phyloP scores from a whole-genome alignment of 2,113 vertebrate genomes.

The Chaetura pelagica region DNA sequence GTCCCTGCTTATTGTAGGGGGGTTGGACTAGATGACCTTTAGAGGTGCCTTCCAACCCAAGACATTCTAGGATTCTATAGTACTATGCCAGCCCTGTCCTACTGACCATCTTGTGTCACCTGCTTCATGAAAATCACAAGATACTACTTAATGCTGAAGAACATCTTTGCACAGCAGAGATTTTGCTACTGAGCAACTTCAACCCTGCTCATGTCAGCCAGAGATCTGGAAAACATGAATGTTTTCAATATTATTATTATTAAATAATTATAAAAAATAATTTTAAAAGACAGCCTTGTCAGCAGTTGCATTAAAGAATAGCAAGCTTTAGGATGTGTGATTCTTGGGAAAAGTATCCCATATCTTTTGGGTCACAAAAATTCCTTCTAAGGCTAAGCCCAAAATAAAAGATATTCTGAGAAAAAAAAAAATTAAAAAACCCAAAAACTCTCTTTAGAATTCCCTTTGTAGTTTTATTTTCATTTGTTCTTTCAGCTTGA shows the following conservation, averaged over 20 bases:
- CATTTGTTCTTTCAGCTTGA: not conserved
- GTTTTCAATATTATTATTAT: not conserved
- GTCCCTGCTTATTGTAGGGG: too few species aligned
- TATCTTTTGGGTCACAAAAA: not conserved
- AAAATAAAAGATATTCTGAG: not conserved
- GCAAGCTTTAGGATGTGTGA: not conserved
- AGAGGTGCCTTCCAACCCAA: too few species aligned
- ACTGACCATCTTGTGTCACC: not conserved
- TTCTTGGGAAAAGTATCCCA: not conserved
- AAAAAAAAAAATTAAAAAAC: too few species aligned
- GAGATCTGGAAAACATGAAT: not conserved
- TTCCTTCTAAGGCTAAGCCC: not conserved
- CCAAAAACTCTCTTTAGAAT: not conserved
- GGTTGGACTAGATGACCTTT: too few species aligned
- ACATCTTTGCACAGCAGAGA: not conserved
- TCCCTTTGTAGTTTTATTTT: not conserved
- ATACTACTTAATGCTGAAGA: not conserved
- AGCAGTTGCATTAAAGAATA: not conserved
- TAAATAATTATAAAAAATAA: too few species aligned
- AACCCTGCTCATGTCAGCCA: not conserved
- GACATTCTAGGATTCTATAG: too few species aligned
- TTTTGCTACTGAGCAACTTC: not conserved
- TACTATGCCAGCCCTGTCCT: not conserved
- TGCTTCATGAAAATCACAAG: not conserved
- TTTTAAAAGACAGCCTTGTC: too few species aligned